Percentiles rank a stretch among this genome's conserved stretches.
These are phyloP conservation scores for Sardina pilchardus DNA, from an alignment of 2,113 vertebrate genomes.

Conservation along the genomic window DNA sequence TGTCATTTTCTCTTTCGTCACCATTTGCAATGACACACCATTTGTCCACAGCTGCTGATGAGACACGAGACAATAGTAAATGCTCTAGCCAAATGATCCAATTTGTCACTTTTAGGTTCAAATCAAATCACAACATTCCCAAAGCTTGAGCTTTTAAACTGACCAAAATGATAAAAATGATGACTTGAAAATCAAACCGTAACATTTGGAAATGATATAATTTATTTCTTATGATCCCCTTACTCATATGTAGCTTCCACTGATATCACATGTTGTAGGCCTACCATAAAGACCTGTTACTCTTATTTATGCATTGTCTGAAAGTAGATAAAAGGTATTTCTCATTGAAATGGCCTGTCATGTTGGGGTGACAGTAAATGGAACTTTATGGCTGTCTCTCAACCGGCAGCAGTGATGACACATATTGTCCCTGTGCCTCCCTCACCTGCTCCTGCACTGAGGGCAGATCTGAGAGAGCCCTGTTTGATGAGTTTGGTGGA, in stretches of 20 bases:
- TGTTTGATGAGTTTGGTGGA: too few species aligned
- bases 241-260: neutral
- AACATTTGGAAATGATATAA: conserved; percentile 17
- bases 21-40: conserved; percentile 36
- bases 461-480: too few species aligned
- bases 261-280: neutral
- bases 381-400: neutral
- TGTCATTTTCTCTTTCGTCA: conserved; percentile 25
- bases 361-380: neutral
- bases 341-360: neutral
- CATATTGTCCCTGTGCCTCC: neutral
- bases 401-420: neutral
- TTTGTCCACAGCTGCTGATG: conserved; percentile 19
- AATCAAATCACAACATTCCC: conserved; percentile 14
- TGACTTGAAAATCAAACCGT: neutral
- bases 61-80: too few species aligned
- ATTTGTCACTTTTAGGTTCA: neutral
- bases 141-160: too few species aligned
- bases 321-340: neutral
- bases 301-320: neutral
- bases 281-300: neutral
- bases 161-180: too few species aligned
- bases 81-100: conserved; percentile 2
- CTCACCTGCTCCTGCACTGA: too few species aligned
- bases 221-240: neutral